phyloP scores from a whole-genome alignment of 2,113 vertebrate genomes.

The Antechinus flavipes region DNA sequence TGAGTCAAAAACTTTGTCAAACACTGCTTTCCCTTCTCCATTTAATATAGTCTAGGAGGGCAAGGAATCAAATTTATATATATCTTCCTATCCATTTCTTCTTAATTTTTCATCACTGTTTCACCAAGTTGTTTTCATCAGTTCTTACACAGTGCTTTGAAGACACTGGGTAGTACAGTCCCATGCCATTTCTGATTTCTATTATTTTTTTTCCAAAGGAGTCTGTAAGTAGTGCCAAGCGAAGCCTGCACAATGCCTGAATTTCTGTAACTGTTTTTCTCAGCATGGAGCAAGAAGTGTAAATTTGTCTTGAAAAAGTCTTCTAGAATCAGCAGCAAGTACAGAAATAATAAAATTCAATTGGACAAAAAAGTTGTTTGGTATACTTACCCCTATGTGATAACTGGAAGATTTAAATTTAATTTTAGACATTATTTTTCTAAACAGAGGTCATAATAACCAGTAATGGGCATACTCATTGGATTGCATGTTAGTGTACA shows the following conservation, averaged over 20 bases:
- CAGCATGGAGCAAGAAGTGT: slow-evolving; percentile 67
- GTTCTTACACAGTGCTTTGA: not conserved
- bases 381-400: not conserved
- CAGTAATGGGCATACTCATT: not conserved
- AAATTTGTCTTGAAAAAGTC: slow-evolving; percentile 68
- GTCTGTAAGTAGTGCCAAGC: slow-evolving; percentile 26
- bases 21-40: not conserved
- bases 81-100: not conserved
- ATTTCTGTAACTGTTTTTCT: slow-evolving; percentile 68
- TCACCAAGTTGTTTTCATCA: not conserved
- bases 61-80: not conserved
- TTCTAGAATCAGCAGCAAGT: not conserved
- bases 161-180: not conserved
- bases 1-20: not conserved
- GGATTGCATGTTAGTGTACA: not conserved
- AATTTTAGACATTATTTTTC: not conserved
- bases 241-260: slow-evolving; percentile 67
- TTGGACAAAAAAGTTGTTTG: not conserved
- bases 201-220: slow-evolving; percentile 31
- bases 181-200: not conserved
- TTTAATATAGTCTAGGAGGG: not conserved
- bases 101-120: not conserved
- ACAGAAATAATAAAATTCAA: not conserved
- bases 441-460: not conserved
- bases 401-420: not conserved